Evolutionary conservation across 2,113 vertebrate species (phyloP).

Genomic region (Oxygymnocypris stewartii): DNA sequence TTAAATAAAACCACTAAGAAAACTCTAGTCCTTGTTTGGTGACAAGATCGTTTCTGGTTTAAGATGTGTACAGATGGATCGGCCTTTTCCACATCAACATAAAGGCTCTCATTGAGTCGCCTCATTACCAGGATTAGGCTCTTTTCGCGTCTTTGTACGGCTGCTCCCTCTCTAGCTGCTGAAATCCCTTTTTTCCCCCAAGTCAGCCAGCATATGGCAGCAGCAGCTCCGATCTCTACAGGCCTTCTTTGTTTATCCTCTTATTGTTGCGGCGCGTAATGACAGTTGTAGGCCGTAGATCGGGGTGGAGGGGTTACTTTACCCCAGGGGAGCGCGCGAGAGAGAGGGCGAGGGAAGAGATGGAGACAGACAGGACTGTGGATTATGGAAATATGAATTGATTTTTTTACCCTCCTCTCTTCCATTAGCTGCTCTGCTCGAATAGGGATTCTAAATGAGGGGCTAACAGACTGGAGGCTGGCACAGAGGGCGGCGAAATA

Average conservation of each 20-base stretch:
- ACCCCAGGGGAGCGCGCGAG: conserved; percentile 83
- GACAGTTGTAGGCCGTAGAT: conserved; percentile 96
- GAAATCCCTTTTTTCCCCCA: conserved; percentile 60
- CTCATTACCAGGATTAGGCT: conserved; percentile 63
- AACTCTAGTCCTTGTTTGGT: conserved; percentile 19
- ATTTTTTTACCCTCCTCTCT: conserved; percentile 73
- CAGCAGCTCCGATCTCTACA: conserved; percentile 83
- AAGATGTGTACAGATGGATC: conserved; percentile 61
- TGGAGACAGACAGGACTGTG: conserved; percentile 86
- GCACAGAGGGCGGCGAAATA: conserved; percentile 82
- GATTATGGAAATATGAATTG: conserved; percentile 99
- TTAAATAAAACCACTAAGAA: conserved; percentile 44
- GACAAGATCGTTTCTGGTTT: conserved; percentile 46
- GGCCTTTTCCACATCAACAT: conserved; percentile 57
- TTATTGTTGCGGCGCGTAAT: conserved; percentile 96
- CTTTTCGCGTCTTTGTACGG: conserved; percentile 77
- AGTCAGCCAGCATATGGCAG: conserved; percentile 92
- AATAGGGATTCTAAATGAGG: conserved; percentile 84
- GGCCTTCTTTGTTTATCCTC: conserved; percentile 89
- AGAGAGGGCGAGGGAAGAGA: conserved; percentile 44
- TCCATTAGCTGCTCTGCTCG: conserved; percentile 69
- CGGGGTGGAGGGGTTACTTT: conserved; percentile 91
- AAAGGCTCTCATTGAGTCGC: conserved; percentile 59
- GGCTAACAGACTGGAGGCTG: conserved; percentile 87
- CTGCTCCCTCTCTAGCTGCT: conserved; percentile 67